Base-by-base conservation (phyloP, 2,888 invertebrate species). In the Odontocerum albicorne region DNA sequence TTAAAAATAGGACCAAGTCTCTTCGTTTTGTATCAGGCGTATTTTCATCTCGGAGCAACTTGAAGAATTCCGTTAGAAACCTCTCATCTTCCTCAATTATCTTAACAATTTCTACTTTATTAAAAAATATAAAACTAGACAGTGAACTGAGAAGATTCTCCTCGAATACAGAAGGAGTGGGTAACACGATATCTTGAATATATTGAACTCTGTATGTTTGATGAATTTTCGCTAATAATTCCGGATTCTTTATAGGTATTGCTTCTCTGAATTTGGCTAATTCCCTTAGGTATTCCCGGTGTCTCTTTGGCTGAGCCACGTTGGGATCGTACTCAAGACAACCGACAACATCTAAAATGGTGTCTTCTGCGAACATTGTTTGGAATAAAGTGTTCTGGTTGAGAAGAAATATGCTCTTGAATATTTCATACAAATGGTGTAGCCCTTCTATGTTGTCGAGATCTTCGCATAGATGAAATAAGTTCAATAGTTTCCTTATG, bases 171-270 rank as follows among this genome's bases (percentile, higher is more conserved):
- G 96, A 96, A 8, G 99, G 98, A 43, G 98, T 95, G 17, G 99
- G 99, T 69, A 99, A 80, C 66, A 99, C 98, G 66, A 98, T 96
- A 77, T 99, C 99, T 70, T 93, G 92, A 67, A 99, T 97, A 76
- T 99, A 99, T 80, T 99, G 99, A 68, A 99, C 97, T 72, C 98
- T 86, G 77, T 97, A 99, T 52, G 98, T 99, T 78, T 99, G 98
- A 77, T 99, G 99, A 65, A 99, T 99, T 83, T 99, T 99, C 52
- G 94, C 90, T 65, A 96, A 80, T 63, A 99, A 82, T 76, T 98
- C 98, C 62, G 85, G 84, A 74, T 97, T 97, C 68, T 90, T 88
- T 59, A 99, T 96, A 54, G 96, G 96, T 67, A 99, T 92, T 52
- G 92, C 93, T 74, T 93, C 92, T 66, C 90, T 87, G 72, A 93